These are phyloP conservation scores for Archocentrus centrarchus DNA, from an alignment of 2,113 vertebrate species.

Conservation along the genomic window DNA sequence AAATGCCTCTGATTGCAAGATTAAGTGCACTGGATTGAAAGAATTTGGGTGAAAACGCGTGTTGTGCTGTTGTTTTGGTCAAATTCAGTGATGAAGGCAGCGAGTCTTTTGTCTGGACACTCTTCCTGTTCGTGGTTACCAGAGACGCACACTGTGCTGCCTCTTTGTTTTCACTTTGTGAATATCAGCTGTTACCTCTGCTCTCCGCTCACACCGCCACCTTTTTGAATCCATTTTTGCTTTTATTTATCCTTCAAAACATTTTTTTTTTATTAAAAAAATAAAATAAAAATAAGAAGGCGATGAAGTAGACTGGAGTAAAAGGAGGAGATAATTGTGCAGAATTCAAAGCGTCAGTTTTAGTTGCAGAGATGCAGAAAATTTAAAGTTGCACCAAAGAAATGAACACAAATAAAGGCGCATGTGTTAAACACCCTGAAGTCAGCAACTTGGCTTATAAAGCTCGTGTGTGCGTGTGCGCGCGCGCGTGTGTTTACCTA, in stretches of 20 bases:
- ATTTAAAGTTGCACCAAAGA: neutral
- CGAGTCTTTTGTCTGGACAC: slow-evolving; percentile 66
- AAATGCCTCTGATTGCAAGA: neutral
- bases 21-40: neutral
- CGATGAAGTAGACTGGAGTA: neutral
- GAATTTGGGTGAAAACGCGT: fast-evolving
- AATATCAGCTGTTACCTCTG: slow-evolving; percentile 51
- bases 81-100: neutral
- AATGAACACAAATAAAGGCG: neutral
- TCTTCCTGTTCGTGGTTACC: slow-evolving; percentile 58
- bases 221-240: neutral
- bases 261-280: neutral
- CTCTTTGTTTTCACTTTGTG: slow-evolving; percentile 67
- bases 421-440: neutral
- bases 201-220: fast-evolving
- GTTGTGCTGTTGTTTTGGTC: slow-evolving; percentile 4
- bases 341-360: neutral
- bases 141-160: slow-evolving; percentile 48
- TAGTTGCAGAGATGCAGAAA: neutral
- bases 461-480: neutral
- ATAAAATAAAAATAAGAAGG: neutral
- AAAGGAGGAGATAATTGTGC: neutral
- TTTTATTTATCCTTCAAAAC: neutral
- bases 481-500: slow-evolving; percentile 35
- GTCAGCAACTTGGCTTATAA: neutral